Evolutionary conservation across 2,888 invertebrate species (phyloP).

Genomic region (Cotesia congregata): DNA sequence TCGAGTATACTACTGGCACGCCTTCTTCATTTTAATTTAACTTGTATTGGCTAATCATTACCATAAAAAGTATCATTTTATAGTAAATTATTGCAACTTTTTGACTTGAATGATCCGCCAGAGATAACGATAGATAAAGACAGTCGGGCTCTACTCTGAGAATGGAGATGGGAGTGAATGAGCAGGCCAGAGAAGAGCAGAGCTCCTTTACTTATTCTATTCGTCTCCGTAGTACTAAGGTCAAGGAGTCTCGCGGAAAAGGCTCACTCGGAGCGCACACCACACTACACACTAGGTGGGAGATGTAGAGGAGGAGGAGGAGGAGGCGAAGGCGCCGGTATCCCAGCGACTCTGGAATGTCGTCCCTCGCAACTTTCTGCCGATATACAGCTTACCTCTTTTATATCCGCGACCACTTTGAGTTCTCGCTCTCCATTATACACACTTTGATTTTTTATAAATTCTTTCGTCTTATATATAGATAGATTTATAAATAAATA

Average conservation of each 20-base stretch:
- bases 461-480: neutral
- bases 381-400: constrained; percentile 40
- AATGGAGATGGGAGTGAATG: too few relatives aligned
- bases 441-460: constrained; percentile 1
- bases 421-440: constrained; percentile 23
- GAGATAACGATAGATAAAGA: too few relatives aligned
- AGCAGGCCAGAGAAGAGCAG: too few relatives aligned
- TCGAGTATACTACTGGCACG: neutral
- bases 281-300: constrained; percentile 25
- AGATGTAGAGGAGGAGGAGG: constrained; percentile 36
- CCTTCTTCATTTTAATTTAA: constrained; percentile 15
- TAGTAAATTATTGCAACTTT: too few relatives aligned
- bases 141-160: too few relatives aligned
- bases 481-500: neutral
- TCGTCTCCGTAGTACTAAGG: constrained; percentile 42
- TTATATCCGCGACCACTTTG: constrained; percentile 38
- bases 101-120: too few relatives aligned
- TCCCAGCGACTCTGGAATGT: constrained; percentile 51
- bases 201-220: constrained; percentile 8
- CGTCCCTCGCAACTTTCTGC: constrained; percentile 52
- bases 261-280: constrained; percentile 27
- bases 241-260: constrained; percentile 45
- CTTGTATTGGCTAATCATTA: constrained; percentile 30
- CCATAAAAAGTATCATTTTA: too few relatives aligned
- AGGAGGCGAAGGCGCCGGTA: constrained; percentile 47